Percentiles rank a stretch among this genome's conserved stretches.
phyloP scores from a whole-genome alignment of 53 echinoderm and acorn worm species.

The Antedon mediterranea region DNA sequence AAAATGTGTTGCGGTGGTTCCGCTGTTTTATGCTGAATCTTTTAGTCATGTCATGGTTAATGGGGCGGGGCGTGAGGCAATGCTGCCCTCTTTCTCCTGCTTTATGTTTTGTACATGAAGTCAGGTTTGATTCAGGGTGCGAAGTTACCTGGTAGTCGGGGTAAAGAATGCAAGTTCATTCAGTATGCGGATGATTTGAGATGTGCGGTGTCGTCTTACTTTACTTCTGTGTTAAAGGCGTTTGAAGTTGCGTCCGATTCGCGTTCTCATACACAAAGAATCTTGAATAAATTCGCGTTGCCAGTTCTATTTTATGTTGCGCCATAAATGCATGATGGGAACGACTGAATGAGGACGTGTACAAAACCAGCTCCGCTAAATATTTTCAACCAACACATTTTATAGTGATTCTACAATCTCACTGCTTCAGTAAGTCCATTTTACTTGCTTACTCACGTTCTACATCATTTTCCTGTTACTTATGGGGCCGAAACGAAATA shows the following conservation, averaged over 20 bases:
- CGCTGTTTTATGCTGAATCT: no score
- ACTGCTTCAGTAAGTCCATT: no score
- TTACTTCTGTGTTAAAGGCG: neutral
- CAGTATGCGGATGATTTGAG: neutral
- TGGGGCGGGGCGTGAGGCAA: neutral
- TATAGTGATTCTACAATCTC: no score
- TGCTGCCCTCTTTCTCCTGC: neutral
- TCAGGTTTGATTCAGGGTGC: neutral
- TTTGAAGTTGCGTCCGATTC: neutral
- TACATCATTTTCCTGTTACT: no score
- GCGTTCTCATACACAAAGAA: neutral
- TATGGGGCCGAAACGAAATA: no score
- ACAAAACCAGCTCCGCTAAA: no score
- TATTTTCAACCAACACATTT: no score
- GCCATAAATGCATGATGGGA: no score
- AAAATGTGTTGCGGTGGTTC: no score
- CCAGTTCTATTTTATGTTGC: neutral
- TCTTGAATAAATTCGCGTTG: neutral
- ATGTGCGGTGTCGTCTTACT: neutral
- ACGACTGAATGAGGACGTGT: no score
- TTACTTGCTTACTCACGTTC: no score
- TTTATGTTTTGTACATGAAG: neutral
- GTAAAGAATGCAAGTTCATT: neutral
- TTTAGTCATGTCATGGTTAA: no score
- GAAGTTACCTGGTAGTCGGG: neutral